Conservation (phyloP, 2,888 invertebrate genomes). For the Pocota personata region DNA sequence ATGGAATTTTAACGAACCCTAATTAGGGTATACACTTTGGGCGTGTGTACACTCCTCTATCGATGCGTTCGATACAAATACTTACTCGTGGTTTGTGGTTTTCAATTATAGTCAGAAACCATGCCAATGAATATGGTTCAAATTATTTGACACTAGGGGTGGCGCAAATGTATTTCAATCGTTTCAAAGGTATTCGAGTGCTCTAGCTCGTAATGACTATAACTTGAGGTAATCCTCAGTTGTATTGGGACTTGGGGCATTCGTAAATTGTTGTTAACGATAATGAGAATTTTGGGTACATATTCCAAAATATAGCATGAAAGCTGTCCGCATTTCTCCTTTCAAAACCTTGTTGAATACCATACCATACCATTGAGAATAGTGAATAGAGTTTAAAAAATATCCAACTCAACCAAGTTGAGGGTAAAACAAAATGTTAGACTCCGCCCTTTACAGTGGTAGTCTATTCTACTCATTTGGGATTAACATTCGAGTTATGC, state of each 20-base stretch:
- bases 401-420: too few relatives aligned
- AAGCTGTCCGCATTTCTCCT: too few relatives aligned
- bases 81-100: not conserved
- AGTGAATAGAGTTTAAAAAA: too few relatives aligned
- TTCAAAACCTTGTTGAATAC: too few relatives aligned
- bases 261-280: conserved; percentile 6
- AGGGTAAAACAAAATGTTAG: too few relatives aligned
- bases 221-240: not conserved
- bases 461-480: too few relatives aligned
- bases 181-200: not conserved
- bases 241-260: not conserved
- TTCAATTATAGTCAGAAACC: conserved; percentile 3
- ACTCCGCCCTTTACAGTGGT: too few relatives aligned
- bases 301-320: not conserved
- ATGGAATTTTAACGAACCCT: conserved; percentile 24
- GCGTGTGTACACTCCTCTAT: too few relatives aligned
- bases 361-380: too few relatives aligned
- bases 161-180: not conserved
- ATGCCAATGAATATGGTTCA: not conserved
- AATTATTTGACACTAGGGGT: not conserved
- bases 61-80: not conserved
- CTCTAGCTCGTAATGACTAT: not conserved
- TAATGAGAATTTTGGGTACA: not conserved
- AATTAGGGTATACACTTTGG: not conserved
- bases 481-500: too few relatives aligned